phyloP scores from a whole-genome alignment of 2,797 vertebrate species.

The Hafferia zeledoni region DNA sequence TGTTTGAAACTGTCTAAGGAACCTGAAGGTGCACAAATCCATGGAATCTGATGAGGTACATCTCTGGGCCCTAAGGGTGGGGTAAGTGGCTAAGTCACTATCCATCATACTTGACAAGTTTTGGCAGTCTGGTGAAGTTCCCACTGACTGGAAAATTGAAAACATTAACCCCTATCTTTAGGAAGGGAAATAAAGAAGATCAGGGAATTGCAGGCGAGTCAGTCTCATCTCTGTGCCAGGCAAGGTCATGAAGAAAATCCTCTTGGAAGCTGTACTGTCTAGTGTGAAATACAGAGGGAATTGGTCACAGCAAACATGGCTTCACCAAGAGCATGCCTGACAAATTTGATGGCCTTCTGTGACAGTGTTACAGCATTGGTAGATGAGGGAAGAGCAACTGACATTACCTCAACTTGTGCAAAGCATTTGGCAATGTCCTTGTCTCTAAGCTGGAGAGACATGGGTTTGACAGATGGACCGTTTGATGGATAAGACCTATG shows the following conservation, averaged over 20 bases:
- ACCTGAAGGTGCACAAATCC: accelerated
- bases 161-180: background rate
- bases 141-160: background rate
- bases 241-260: background rate
- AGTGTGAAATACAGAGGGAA: background rate
- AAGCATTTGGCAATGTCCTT: background rate
- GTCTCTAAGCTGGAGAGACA: background rate
- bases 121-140: background rate
- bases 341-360: background rate
- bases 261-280: background rate
- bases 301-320: background rate
- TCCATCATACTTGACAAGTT: background rate
- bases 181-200: background rate
- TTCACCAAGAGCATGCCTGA: background rate
- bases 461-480: background rate
- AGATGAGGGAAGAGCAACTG: background rate
- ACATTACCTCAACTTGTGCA: background rate
- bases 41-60: background rate
- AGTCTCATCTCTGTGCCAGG: background rate
- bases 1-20: background rate
- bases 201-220: accelerated
- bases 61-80: background rate
- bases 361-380: background rate
- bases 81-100: background rate
- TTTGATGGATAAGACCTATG: background rate